phyloP scores from a whole-genome alignment of 2,113 vertebrate genomes.

The Rhea pennata region DNA sequence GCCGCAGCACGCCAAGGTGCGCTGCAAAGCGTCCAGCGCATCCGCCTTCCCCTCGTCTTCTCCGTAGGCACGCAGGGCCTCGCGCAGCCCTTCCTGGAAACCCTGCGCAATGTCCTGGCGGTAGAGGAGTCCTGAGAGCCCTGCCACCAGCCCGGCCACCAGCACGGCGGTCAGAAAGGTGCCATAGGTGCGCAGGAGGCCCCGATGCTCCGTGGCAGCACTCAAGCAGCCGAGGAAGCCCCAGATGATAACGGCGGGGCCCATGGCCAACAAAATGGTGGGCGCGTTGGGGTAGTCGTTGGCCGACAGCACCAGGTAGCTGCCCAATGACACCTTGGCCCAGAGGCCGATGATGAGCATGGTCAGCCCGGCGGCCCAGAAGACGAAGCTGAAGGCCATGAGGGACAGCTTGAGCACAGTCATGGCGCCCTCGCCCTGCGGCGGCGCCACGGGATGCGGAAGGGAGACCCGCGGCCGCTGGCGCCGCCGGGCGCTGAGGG shows the following conservation, averaged over 20 bases:
- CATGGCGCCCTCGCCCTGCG: slow-evolving; percentile 70
- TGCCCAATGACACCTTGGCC: slow-evolving; percentile 83
- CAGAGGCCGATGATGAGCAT: slow-evolving; percentile 86
- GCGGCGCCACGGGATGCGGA: no score
- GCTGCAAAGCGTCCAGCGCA: slow-evolving; percentile 85
- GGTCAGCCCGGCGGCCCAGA: slow-evolving; percentile 86
- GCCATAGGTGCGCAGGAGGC: slow-evolving; percentile 82
- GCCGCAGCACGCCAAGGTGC: slow-evolving; percentile 84
- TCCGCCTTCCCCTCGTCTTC: slow-evolving; percentile 84
- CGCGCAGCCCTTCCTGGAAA: slow-evolving; percentile 82
- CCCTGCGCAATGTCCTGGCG: slow-evolving; percentile 83
- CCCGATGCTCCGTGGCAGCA: slow-evolving; percentile 83
- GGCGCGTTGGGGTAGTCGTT: slow-evolving; percentile 82
- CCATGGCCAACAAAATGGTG: slow-evolving; percentile 80
- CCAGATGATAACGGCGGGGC: slow-evolving; percentile 83
- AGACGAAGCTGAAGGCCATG: slow-evolving; percentile 88
- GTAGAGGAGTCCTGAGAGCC: slow-evolving; percentile 85
- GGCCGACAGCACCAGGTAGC: slow-evolving; percentile 84
- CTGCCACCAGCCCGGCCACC: slow-evolving; percentile 79
- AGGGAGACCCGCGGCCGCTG: not conserved
- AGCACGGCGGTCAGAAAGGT: slow-evolving; percentile 82
- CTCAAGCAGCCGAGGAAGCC: slow-evolving; percentile 89
- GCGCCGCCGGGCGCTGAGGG: not conserved
- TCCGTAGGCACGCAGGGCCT: slow-evolving; percentile 80
- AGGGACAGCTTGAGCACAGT: slow-evolving; percentile 84